Percentiles rank a stretch among this genome's conserved stretches.
phyloP scores from a whole-genome alignment of 2,888 invertebrate species.

The Lasioglossum villosulum region DNA sequence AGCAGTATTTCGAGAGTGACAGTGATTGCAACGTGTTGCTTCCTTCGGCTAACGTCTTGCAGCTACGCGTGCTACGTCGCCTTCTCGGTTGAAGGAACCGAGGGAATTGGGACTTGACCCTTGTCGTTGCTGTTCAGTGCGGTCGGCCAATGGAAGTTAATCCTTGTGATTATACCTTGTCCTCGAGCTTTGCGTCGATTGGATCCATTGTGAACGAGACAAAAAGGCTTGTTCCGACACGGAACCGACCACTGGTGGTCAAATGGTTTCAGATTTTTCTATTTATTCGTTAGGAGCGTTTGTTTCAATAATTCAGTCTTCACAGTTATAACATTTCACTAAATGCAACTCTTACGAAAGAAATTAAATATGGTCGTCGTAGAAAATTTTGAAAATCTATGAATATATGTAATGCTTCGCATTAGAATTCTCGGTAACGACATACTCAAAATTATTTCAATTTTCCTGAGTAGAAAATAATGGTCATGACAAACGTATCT shows the following conservation, averaged over 20 bases:
- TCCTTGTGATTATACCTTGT: neutral
- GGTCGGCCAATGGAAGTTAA: neutral
- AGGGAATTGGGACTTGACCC: neutral
- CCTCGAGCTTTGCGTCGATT: neutral
- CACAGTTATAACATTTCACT: too few relatives aligned
- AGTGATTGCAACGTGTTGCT: constrained; percentile 14
- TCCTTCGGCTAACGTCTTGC: neutral
- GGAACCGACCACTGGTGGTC: neutral
- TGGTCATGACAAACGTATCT: too few relatives aligned
- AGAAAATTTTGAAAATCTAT: neutral
- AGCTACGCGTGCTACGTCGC: neutral
- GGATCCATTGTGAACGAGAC: neutral
- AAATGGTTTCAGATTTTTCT: neutral
- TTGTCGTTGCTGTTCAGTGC: neutral
- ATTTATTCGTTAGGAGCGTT: too few relatives aligned
- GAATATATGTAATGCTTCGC: neutral
- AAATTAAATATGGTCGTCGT: too few relatives aligned
- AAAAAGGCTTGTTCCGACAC: neutral
- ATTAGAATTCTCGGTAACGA: too few relatives aligned
- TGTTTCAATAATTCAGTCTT: too few relatives aligned
- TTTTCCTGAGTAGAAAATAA: too few relatives aligned
- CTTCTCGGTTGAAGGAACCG: constrained; percentile 1
- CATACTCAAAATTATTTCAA: too few relatives aligned
- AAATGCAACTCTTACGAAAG: too few relatives aligned
- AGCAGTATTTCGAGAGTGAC: neutral